Percentiles rank a stretch among this genome's conserved stretches.
Conservation (phyloP, 2,797 vertebrate genomes). For the Momotus momota region DNA sequence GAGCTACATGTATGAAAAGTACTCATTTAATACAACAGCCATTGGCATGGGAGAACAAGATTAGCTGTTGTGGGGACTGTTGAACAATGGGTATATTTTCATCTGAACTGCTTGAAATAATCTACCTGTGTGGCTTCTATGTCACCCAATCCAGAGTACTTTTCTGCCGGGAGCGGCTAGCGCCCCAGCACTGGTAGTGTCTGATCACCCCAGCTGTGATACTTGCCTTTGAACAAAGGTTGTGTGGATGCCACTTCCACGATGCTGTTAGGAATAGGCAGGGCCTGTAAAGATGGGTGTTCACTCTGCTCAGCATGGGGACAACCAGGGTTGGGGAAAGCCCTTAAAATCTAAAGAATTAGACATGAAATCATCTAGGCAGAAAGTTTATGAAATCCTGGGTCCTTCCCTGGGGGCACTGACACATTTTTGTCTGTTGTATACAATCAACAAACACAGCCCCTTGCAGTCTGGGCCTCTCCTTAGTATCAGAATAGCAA, state of each 20-base stretch:
- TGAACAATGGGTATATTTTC: not conserved
- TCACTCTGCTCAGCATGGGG: not conserved
- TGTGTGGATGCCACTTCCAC: not conserved
- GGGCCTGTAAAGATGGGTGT: not conserved
- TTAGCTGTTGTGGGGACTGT: not conserved
- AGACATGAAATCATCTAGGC: not conserved
- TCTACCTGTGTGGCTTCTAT: not conserved
- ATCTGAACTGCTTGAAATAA: not conserved
- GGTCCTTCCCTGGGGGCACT: not conserved
- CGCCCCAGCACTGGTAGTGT: rapidly evolving
- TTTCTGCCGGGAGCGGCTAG: not conserved
- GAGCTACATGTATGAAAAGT: not conserved
- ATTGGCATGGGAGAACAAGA: not conserved
- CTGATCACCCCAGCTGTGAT: rapidly evolving
- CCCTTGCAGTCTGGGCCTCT: not conserved
- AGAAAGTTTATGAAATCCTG: not conserved
- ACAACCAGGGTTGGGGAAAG: not conserved
- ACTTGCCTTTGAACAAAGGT: not conserved
- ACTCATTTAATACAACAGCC: not conserved
- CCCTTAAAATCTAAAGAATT: not conserved
- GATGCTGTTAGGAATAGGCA: not conserved
- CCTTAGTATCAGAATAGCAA: not conserved
- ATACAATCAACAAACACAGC: not conserved
- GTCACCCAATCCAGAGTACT: not conserved
- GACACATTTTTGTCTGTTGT: not conserved